Evolutionary conservation across 2,113 vertebrate species (phyloP).

Genomic region (Passer montanus): DNA sequence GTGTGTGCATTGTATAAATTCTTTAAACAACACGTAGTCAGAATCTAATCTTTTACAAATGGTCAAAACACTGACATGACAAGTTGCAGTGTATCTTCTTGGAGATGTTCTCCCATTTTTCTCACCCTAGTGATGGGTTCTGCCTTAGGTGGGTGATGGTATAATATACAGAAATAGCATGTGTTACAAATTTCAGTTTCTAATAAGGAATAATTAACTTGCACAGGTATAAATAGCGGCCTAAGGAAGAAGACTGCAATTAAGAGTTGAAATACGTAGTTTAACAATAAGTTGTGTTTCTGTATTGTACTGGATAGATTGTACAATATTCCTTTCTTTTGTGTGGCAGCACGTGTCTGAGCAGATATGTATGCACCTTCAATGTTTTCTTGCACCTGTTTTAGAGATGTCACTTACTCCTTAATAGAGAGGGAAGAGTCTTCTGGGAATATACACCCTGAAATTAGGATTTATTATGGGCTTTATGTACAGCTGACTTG

Average conservation of each 20-base stretch:
- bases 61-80: not conserved
- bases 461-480: slow-evolving; percentile 21
- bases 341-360: not conserved
- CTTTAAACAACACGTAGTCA: not conserved
- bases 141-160: not conserved
- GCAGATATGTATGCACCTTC: not conserved
- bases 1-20: fast-evolving
- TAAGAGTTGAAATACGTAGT: not conserved
- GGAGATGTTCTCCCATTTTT: not conserved
- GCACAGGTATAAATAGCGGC: not conserved
- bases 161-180: not conserved
- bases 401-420: not conserved
- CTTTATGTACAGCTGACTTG: slow-evolving; percentile 10
- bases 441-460: not conserved
- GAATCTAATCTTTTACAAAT: not conserved
- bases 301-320: not conserved
- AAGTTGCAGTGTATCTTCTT: not conserved
- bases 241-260: not conserved
- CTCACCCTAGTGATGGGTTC: not conserved
- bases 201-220: not conserved
- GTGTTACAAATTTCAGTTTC: not conserved
- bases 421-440: not conserved
- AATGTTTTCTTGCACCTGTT: not conserved
- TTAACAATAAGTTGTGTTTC: not conserved
- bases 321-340: not conserved